Conservation (phyloP, 1,140 invertebrate species). For the Mercenaria mercenaria region DNA sequence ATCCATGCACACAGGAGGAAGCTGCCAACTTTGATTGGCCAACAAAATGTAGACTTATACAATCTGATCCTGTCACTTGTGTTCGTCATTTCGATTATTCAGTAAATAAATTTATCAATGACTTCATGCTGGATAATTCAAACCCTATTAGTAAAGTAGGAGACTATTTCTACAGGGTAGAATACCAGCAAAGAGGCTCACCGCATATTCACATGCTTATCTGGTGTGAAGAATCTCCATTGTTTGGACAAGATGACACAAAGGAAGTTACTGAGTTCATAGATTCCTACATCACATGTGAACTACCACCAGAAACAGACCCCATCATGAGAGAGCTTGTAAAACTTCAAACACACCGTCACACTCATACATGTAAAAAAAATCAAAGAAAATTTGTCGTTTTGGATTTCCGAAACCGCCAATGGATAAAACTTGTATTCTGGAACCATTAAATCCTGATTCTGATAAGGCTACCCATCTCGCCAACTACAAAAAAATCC, state of each 20-base stretch:
- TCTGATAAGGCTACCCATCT: neutral
- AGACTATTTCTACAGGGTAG: constrained; percentile 79
- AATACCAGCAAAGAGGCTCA: constrained; percentile 85
- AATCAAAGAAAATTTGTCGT: constrained; percentile 55
- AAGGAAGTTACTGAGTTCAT: constrained; percentile 59
- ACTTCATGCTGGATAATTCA: constrained; percentile 33
- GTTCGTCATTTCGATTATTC: constrained; percentile 62
- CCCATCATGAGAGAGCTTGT: constrained; percentile 46
- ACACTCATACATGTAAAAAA: constrained; percentile 67
- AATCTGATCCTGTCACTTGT: constrained; percentile 71
- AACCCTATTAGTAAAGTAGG: constrained; percentile 50
- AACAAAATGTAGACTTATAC: constrained; percentile 67
- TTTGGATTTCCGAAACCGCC: constrained; percentile 70
- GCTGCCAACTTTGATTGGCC: constrained; percentile 33
- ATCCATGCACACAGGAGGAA: constrained; percentile 64
- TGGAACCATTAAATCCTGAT: constrained; percentile 51
- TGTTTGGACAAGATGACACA: neutral
- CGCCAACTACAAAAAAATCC: neutral
- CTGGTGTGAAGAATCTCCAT: constrained; percentile 78
- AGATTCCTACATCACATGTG: constrained; percentile 65
- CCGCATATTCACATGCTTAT: constrained; percentile 85
- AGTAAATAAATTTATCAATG: constrained; percentile 53
- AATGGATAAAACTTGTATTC: constrained; percentile 45
- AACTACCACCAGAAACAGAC: neutral
- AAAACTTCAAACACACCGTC: constrained; percentile 68